These are phyloP conservation scores for Sibirionetta formosa DNA, from an alignment of 2,797 vertebrate species.

Conservation along the genomic window DNA sequence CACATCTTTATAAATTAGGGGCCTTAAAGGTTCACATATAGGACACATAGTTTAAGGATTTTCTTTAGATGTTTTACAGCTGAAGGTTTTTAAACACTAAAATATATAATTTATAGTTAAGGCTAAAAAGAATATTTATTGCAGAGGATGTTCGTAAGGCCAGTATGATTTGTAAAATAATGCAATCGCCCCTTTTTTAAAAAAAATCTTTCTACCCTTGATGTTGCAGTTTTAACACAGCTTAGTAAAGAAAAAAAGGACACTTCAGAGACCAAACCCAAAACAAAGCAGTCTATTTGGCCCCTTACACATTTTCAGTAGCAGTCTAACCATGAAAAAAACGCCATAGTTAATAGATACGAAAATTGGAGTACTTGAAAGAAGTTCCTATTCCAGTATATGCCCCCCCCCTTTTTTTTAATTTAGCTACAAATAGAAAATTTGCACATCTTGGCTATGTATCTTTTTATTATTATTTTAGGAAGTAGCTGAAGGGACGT, in stretches of 20 bases:
- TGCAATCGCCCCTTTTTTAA: constrained; percentile 76
- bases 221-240: constrained; percentile 59
- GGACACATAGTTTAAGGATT: constrained; percentile 78
- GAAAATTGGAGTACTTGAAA: constrained; percentile 77
- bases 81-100: constrained; percentile 90
- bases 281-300: constrained; percentile 29
- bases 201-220: constrained; percentile 63
- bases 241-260: constrained; percentile 59
- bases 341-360: constrained; percentile 71
- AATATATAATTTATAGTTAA: constrained; percentile 90
- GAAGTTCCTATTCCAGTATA: constrained; percentile 78
- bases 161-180: constrained; percentile 87
- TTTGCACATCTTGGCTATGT: constrained; percentile 93
- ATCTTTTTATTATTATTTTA: constrained; percentile 81
- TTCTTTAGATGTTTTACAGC: constrained; percentile 81
- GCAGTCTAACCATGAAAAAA: constrained; percentile 47
- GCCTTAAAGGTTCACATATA: constrained; percentile 79
- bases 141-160: constrained; percentile 86
- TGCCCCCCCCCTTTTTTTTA: constrained; percentile 39
- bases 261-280: constrained; percentile 39
- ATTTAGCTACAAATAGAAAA: constrained; percentile 86
- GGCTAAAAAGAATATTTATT: constrained; percentile 92
- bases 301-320: constrained; percentile 67
- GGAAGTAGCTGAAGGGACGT: constrained; percentile 83
- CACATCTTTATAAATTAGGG: constrained; percentile 80